A percentile compares a stretch with the other conserved stretches of the same genome.
Conservation (phyloP, 2,888 invertebrate genomes). For the Syritta pipiens region DNA sequence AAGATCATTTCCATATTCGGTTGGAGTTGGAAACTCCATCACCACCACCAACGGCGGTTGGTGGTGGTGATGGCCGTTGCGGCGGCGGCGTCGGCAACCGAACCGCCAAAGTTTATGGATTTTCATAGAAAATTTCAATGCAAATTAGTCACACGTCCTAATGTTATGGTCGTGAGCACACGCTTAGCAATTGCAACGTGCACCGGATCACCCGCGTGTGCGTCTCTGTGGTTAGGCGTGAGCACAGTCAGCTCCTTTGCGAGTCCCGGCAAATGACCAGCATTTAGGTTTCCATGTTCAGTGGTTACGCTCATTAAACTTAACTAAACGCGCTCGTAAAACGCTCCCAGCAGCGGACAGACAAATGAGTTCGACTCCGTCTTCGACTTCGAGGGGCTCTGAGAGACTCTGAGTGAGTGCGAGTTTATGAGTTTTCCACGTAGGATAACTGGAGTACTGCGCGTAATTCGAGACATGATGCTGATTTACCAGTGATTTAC, state of each 20-base stretch:
- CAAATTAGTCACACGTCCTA: conserved; percentile 67
- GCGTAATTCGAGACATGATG: no score
- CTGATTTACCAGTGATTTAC: no score
- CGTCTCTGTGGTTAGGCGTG: not conserved
- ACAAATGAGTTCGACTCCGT: not conserved
- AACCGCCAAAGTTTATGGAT: conserved; percentile 60
- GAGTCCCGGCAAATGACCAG: conserved; percentile 44
- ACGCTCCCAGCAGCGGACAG: not conserved
- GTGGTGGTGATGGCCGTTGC: no score
- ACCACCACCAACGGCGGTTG: no score
- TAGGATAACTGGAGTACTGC: no score
- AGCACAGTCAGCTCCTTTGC: conserved; percentile 20
- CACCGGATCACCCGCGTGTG: not conserved
- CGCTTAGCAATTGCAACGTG: conserved; percentile 9
- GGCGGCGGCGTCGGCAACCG: no score
- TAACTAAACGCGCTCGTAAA: conserved; percentile 57
- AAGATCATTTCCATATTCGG: no score
- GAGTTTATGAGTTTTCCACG: no score
- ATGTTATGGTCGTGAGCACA: conserved; percentile 52
- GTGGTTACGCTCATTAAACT: conserved; percentile 61
- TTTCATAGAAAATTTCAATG: conserved; percentile 52
- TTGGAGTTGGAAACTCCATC: no score
- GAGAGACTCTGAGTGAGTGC: not conserved
- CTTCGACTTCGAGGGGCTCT: not conserved
- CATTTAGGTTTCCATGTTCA: conserved; percentile 34